Base-by-base conservation (phyloP, 2,113 vertebrate species). In the Eleginops maclovinus region DNA sequence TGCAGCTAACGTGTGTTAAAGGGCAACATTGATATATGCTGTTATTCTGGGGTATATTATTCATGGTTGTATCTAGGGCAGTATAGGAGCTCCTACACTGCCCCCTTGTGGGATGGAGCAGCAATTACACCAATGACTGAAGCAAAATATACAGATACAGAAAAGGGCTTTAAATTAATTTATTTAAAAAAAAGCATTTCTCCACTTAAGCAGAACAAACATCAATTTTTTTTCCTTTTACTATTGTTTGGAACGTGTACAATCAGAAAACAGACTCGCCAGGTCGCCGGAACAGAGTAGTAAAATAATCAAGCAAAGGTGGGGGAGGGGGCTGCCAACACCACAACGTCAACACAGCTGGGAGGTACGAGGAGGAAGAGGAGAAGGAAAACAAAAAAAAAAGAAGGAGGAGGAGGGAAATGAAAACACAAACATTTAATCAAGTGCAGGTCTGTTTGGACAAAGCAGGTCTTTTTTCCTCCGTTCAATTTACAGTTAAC, bases 391-490 rank as follows among this genome's bases (percentile, higher is more conserved):
- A 86, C 88, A 47, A 72, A 17, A 72, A 49, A 9, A 87, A 89
- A 15, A 91, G 88, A 83, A 87, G 85, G 83, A 90, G 10, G 82
- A 88, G 82, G 86, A 66, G 73, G 59, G 64, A 60, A 56, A 75
- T 64, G 69, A 60, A 77, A 89, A 85, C 72, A 85, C 58, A 59
- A 91, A 90, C 74, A 81, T 89, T 86, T 63, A 77, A 78, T 91
- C 88, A 93, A 96, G 96, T 95, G 96, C 96, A 95, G 96, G 94
- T 94, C 90, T 92, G 93, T 92, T 94, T 91, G 94, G 93, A 91
- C 87, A 93, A 93, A 93, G 93, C 94, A 87, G 93, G 91, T 90
- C 80, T 88, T 81, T 87, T 53, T 61, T 91, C 58, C 73, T 83
- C 71, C 44, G 85, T 88, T 89, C 83, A 63, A 77, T 82, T 85